phyloP scores from a whole-genome alignment of 2,113 vertebrate species.

The Otolemur garnettii region DNA sequence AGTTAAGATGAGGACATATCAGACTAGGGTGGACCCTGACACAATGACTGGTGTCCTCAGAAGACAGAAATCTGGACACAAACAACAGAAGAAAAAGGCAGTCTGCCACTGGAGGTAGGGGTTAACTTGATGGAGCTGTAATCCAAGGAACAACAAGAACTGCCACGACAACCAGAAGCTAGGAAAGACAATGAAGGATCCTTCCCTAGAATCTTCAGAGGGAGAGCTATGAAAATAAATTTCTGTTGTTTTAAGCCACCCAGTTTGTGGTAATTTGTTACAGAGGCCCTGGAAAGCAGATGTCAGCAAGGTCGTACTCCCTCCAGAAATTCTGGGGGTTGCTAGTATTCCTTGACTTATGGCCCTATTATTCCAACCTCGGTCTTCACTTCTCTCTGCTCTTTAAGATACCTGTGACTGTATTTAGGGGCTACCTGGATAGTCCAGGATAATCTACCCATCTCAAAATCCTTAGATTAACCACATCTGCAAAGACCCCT shows the following conservation, averaged over 20 bases:
- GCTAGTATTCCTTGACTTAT: neutral
- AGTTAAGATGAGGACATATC: neutral
- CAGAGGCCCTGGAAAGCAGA: neutral
- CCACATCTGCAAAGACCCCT: neutral
- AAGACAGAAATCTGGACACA: neutral
- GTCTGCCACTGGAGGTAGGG: neutral
- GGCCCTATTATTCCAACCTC: neutral
- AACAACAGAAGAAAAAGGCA: neutral
- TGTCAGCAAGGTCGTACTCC: neutral
- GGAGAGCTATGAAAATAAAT: neutral
- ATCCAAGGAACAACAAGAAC: neutral
- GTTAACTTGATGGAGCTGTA: neutral
- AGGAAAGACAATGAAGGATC: neutral
- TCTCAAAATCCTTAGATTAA: neutral
- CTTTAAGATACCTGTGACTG: neutral
- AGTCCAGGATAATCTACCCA: neutral
- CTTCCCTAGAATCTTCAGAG: neutral
- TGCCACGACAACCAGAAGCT: neutral
- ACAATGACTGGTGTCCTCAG: neutral
- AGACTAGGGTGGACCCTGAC: neutral
- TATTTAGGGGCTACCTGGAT: neutral
- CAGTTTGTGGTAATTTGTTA: neutral
- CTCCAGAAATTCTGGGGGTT: neutral
- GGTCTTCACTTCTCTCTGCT: neutral
- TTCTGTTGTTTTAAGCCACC: neutral